phyloP scores from a whole-genome alignment of 2,113 vertebrate genomes.

The Triplophysa rosa region DNA sequence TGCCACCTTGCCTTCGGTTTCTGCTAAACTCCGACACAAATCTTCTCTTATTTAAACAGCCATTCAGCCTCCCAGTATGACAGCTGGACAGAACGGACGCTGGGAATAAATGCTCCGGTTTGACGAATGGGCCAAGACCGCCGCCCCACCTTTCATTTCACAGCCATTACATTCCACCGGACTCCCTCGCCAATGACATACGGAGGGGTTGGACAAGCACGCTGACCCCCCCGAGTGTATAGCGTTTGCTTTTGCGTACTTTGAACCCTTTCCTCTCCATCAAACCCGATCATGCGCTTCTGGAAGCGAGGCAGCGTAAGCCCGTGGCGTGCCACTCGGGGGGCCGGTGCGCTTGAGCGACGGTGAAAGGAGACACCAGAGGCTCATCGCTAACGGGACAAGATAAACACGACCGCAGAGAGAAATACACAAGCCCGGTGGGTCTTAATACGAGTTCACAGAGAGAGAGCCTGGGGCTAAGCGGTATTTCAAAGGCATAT shows the following conservation, averaged over 20 bases:
- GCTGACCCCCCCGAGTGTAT: background rate
- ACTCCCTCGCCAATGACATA: slow-evolving; percentile 24
- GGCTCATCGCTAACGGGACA: slow-evolving; percentile 33
- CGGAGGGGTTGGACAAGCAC: slow-evolving; percentile 20
- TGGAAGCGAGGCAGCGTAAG: no score
- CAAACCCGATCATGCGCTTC: slow-evolving; percentile 9
- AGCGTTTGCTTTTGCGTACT: slow-evolving; percentile 1
- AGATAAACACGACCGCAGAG: slow-evolving; percentile 4
- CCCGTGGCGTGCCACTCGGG: background rate
- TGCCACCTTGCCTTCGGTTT: background rate
- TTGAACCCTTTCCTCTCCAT: slow-evolving; percentile 32
- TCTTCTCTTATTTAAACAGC: slow-evolving; percentile 31
- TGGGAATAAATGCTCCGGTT: background rate
- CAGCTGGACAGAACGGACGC: slow-evolving; percentile 12
- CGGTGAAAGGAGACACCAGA: slow-evolving; percentile 14
- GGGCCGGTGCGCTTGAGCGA: background rate
- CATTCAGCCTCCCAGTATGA: slow-evolving; percentile 8
- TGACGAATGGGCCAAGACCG: slow-evolving; percentile 36
- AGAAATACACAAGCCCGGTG: slow-evolving; percentile 43
- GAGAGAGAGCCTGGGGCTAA: slow-evolving; percentile 32
- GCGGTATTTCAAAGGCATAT: slow-evolving; percentile 41
- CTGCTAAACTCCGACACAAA: slow-evolving; percentile 31
- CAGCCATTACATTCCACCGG: slow-evolving; percentile 24
- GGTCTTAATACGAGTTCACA: slow-evolving; percentile 46
- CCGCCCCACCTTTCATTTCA: slow-evolving; percentile 40